Evolutionary conservation across 2,113 vertebrate species (phyloP).

Genomic region (Prinia subflava): DNA sequence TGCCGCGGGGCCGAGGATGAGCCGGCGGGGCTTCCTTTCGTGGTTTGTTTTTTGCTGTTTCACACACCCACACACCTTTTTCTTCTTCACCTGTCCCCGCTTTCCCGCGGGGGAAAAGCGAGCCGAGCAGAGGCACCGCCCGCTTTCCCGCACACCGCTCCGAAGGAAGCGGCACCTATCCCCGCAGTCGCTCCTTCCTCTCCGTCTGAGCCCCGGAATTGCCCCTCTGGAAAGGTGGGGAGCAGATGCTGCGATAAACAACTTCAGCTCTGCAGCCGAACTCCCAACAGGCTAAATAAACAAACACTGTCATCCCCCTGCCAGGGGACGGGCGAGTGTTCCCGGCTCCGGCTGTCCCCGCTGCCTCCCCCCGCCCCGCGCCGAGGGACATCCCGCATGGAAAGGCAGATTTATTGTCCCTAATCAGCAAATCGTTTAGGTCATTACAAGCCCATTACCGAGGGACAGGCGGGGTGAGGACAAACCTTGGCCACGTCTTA

Average conservation of each 20-base stretch:
- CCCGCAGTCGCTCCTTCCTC: background rate
- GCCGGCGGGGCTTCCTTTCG: background rate
- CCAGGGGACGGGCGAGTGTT: background rate
- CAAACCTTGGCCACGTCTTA: conserved; percentile 56
- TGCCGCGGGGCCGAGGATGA: background rate
- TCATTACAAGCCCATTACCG: conserved; percentile 88
- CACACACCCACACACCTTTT: background rate
- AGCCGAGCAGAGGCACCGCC: background rate
- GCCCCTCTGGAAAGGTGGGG: background rate
- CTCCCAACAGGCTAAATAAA: background rate
- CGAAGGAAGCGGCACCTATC: background rate
- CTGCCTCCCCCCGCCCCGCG: background rate
- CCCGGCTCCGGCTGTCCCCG: background rate
- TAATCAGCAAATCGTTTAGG: conserved; percentile 90
- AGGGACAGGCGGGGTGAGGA: conserved; percentile 72
- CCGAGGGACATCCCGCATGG: conserved; percentile 9
- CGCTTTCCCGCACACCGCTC: background rate
- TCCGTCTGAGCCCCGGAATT: background rate
- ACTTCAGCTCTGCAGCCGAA: background rate
- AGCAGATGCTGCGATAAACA: background rate
- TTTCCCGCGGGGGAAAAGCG: too few relatives aligned
- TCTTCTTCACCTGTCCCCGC: background rate
- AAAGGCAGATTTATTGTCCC: conserved; percentile 88
- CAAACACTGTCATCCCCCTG: background rate
- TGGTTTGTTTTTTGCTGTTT: background rate